phyloP scores from a whole-genome alignment of 2,797 vertebrate genomes.

The Thunnus albacares region DNA sequence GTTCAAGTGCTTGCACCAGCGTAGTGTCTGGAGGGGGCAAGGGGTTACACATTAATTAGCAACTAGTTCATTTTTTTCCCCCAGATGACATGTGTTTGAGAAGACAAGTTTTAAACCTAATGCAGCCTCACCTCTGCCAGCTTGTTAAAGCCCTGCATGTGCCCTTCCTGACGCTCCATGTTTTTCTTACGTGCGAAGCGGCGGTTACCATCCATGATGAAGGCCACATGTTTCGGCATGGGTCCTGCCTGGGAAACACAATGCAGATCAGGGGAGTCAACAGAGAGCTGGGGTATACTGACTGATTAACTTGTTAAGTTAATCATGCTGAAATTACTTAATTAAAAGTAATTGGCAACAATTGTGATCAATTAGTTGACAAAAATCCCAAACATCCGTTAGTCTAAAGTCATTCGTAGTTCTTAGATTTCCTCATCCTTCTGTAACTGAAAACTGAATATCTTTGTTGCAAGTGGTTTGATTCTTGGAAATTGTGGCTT shows the following conservation, averaged over 20 bases:
- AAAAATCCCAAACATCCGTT: no score
- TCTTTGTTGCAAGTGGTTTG: background rate
- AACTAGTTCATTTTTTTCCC: background rate
- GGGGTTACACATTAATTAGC: background rate
- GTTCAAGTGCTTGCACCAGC: constrained; percentile 96
- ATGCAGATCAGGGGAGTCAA: background rate
- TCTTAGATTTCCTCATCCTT: background rate
- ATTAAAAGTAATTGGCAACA: background rate
- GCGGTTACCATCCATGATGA: constrained; percentile 99
- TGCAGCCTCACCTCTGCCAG: constrained; percentile 90
- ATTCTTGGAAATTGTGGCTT: background rate
- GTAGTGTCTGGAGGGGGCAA: constrained; percentile 87
- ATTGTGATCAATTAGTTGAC: background rate
- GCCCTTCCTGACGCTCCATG: constrained; percentile 93
- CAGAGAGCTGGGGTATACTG: background rate
- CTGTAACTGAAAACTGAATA: no score
- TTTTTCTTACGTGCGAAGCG: constrained; percentile 95
- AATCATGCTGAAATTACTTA: background rate
- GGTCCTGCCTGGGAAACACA: constrained; percentile 90
- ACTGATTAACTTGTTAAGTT: background rate
- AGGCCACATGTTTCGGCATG: constrained; percentile 96
- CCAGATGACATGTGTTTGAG: background rate
- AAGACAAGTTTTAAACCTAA: background rate
- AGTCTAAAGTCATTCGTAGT: no score
- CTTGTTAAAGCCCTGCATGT: constrained; percentile 96